Conservation (phyloP, 2,797 vertebrate species). For the Pteropus rufus region DNA sequence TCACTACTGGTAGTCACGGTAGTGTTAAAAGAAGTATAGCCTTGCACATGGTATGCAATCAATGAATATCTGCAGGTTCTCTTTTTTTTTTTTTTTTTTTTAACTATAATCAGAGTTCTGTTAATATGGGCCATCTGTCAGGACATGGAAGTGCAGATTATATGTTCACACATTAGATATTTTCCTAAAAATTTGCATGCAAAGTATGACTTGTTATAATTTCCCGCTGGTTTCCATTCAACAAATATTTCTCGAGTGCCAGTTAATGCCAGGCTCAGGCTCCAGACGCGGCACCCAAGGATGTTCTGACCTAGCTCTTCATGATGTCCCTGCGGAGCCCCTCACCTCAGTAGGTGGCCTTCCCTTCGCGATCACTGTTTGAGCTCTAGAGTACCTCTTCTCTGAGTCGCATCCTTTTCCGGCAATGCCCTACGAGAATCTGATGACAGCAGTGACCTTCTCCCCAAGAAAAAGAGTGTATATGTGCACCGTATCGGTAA, state of each 20-base stretch:
- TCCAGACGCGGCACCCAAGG: background rate
- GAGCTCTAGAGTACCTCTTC: background rate
- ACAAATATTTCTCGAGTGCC: constrained; percentile 67
- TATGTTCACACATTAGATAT: constrained; percentile 73
- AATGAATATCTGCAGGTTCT: background rate
- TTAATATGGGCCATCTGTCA: constrained; percentile 75
- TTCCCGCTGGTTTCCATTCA: constrained; percentile 68
- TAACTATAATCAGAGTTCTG: constrained; percentile 54
- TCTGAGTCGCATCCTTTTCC: background rate
- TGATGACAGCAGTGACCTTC: background rate
- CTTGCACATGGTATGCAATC: background rate
- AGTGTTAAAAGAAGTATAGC: background rate
- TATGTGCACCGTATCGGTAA: fast-evolving
- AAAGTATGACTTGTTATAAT: constrained; percentile 64
- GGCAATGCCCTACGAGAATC: background rate
- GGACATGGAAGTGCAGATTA: constrained; percentile 70
- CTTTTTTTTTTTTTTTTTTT: background rate
- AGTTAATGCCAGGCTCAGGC: constrained; percentile 36
- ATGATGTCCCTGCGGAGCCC: background rate
- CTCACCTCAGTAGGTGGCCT: background rate
- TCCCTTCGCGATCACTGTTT: background rate
- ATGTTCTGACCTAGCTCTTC: background rate
- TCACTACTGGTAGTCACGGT: background rate
- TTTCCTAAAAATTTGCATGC: constrained; percentile 69
- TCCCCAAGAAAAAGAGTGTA: background rate